Conservation (phyloP, 2,888 invertebrate genomes). For the Sceliomorpha sp. region DNA sequence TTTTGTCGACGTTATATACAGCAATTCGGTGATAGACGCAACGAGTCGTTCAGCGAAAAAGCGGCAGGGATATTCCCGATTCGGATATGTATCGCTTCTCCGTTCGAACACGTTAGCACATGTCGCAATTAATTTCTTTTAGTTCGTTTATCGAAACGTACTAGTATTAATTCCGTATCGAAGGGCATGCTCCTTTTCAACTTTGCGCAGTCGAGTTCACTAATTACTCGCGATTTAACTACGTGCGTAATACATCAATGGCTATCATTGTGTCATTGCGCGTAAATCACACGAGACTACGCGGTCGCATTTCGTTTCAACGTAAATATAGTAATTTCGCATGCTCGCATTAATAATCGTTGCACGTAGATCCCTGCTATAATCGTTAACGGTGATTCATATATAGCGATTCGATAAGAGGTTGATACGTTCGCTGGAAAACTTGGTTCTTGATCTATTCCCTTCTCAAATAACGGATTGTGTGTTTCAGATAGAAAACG, state of each 20-base stretch:
- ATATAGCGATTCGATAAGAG: conserved; percentile 12
- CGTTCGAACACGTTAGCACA: too few species aligned
- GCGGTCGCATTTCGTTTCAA: conserved; percentile 36
- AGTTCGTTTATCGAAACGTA: too few species aligned
- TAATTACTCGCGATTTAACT: conserved; percentile 38
- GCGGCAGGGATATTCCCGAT: background rate
- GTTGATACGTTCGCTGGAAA: conserved; percentile 20
- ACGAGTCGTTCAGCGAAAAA: background rate
- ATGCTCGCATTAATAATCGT: conserved; percentile 45
- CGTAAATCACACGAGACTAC: conserved; percentile 37
- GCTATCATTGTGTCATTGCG: conserved; percentile 31
- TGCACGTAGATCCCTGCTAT: conserved; percentile 23
- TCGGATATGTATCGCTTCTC: too few species aligned
- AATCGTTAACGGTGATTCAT: conserved; percentile 38
- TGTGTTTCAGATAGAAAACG: too few species aligned
- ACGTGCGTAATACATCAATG: conserved; percentile 36
- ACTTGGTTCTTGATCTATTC: too few species aligned
- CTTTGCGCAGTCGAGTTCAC: background rate
- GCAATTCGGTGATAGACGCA: background rate
- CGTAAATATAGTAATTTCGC: conserved; percentile 43
- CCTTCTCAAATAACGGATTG: too few species aligned
- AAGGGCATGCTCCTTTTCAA: conserved; percentile 1
- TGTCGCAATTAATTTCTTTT: too few species aligned
- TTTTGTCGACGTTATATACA: background rate
- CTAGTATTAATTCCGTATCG: background rate